Conservation (phyloP, 2,888 invertebrate genomes). For the Tiliacea citrago region DNA sequence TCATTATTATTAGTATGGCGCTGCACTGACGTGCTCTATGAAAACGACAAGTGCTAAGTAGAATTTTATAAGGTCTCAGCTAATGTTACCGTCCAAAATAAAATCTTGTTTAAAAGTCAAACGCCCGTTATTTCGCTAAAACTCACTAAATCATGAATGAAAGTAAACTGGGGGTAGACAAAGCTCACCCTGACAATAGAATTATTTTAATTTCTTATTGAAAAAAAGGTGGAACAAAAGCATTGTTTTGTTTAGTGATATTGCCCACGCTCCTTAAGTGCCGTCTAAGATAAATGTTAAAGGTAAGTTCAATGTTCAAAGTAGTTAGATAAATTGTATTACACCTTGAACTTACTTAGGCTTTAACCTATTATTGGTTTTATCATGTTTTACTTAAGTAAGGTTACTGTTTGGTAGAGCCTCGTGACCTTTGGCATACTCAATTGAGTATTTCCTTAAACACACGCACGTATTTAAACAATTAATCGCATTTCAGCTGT, state of each 20-base stretch:
- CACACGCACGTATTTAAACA: neutral
- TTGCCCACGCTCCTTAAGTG: slow-evolving; percentile 25
- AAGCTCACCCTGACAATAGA: slow-evolving; percentile 17
- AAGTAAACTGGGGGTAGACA: slow-evolving; percentile 28
- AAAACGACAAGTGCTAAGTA: no score
- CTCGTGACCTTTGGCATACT: neutral
- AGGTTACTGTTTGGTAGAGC: slow-evolving; percentile 1
- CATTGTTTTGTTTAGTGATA: slow-evolving; percentile 18
- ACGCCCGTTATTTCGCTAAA: neutral
- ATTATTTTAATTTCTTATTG: slow-evolving; percentile 17
- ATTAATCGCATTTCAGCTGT: neutral
- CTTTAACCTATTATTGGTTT: slow-evolving; percentile 10
- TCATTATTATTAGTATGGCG: no score
- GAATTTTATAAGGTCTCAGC: no score
- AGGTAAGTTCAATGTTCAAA: slow-evolving; percentile 31
- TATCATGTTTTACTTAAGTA: slow-evolving; percentile 17
- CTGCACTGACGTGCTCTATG: no score
- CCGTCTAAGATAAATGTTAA: slow-evolving; percentile 29
- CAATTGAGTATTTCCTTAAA: neutral
- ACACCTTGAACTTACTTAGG: slow-evolving; percentile 6
- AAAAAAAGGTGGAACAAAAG: neutral
- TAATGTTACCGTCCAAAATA: no score
- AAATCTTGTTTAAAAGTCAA: neutral
- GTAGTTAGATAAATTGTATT: slow-evolving; percentile 18
- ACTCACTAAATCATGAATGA: slow-evolving; percentile 14